phyloP scores from a whole-genome alignment of 2,797 vertebrate species.

The Cyprinodon diabolis region DNA sequence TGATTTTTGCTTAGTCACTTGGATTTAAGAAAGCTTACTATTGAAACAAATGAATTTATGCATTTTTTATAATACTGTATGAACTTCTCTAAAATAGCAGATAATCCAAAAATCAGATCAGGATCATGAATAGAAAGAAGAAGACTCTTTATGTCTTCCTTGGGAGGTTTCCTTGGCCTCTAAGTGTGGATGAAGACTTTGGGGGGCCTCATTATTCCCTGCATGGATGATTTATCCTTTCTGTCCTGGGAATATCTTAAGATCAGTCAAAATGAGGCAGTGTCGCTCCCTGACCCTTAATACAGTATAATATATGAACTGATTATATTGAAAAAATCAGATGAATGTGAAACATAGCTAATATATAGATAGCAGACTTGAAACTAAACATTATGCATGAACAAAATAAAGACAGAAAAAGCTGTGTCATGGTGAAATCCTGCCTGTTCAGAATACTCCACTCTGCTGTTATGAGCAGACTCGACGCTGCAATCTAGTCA shows the following conservation, averaged over 20 bases:
- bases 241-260: not conserved
- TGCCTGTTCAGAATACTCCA: constrained; percentile 59
- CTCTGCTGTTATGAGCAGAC: constrained; percentile 56
- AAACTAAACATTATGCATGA: not conserved
- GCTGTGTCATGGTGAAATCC: constrained; percentile 9
- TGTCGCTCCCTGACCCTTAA: not conserved
- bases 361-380: not conserved
- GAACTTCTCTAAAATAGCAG: constrained; percentile 27
- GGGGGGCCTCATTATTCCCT: not conserved
- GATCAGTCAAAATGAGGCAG: not conserved
- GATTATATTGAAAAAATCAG: not conserved
- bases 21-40: constrained; percentile 8
- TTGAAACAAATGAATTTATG: not conserved
- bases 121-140: not conserved
- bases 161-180: not conserved
- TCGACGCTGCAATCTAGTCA: constrained; percentile 75
- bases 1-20: constrained; percentile 63
- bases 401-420: constrained; percentile 31
- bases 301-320: not conserved
- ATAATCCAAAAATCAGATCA: constrained; percentile 14
- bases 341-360: not conserved
- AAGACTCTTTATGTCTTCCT: not conserved
- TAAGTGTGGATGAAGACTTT: not conserved
- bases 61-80: constrained; percentile 10
- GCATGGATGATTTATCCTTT: not conserved